Percentiles rank a stretch among this genome's conserved stretches.
Evolutionary conservation across 2,113 vertebrate genomes (phyloP).

Genomic region (Lepisosteus osseus): DNA sequence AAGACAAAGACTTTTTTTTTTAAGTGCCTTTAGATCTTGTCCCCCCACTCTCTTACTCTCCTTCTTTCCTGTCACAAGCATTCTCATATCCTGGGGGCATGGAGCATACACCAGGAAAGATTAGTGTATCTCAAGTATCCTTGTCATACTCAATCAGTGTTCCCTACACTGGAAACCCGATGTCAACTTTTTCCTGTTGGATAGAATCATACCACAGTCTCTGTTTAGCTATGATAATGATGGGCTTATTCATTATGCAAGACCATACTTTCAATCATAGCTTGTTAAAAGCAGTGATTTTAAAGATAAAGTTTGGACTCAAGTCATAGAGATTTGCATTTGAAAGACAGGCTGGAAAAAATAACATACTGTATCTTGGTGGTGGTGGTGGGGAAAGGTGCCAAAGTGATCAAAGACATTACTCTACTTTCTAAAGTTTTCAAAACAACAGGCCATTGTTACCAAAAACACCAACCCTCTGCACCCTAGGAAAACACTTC

Average conservation of each 20-base stretch:
- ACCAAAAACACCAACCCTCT: no score
- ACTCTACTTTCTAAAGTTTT: no score
- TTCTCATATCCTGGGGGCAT: slow-evolving; percentile 13
- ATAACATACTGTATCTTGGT: neutral
- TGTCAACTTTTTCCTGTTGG: slow-evolving; percentile 3
- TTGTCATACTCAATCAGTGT: slow-evolving; percentile 28
- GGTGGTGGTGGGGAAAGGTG: no score
- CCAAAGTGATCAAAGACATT: no score
- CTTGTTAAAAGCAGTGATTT: slow-evolving; percentile 3
- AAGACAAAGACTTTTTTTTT: slow-evolving; percentile 9
- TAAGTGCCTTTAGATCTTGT: slow-evolving; percentile 25
- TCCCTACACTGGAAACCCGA: slow-evolving; percentile 17
- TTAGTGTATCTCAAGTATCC: slow-evolving; percentile 19
- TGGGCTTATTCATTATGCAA: slow-evolving; percentile 6
- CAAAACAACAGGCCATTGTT: no score
- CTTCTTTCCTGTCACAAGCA: slow-evolving; percentile 22
- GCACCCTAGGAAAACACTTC: no score
- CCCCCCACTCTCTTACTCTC: slow-evolving; percentile 1
- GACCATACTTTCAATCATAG: slow-evolving; percentile 3
- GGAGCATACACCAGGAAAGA: slow-evolving; percentile 18
- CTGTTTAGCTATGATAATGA: slow-evolving; percentile 17
- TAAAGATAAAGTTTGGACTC: neutral
- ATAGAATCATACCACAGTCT: slow-evolving; percentile 5
- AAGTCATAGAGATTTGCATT: neutral
- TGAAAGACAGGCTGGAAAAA: slow-evolving; percentile 1